A percentile compares a stretch with the other conserved stretches of the same genome.
Evolutionary conservation across 2,797 vertebrate species (phyloP).

Genomic region (Eleutherodactylus coqui): DNA sequence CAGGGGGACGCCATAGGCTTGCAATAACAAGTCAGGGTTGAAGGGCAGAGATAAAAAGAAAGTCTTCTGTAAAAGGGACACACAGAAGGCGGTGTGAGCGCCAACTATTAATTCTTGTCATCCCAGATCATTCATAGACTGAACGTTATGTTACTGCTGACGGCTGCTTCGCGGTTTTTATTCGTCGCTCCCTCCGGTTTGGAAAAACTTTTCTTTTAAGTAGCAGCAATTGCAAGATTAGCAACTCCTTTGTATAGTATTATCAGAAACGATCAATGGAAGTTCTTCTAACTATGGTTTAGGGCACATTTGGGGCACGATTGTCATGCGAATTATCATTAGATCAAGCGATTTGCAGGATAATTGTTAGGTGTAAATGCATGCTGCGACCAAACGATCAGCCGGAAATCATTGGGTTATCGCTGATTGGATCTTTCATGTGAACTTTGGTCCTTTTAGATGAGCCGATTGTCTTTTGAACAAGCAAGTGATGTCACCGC

Average conservation of each 20-base stretch:
- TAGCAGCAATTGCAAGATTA: neutral
- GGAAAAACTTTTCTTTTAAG: neutral
- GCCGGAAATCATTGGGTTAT: too few species aligned
- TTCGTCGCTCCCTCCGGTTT: neutral
- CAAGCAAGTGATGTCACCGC: too few species aligned
- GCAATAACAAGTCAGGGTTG: constrained; percentile 51
- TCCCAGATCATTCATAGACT: neutral
- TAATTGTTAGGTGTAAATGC: too few species aligned
- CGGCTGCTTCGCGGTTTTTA: neutral
- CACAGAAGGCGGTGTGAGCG: neutral
- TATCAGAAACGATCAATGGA: too few species aligned
- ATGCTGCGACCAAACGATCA: too few species aligned
- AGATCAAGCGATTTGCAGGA: too few species aligned
- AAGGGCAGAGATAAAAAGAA: constrained; percentile 45
- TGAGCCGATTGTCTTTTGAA: too few species aligned
- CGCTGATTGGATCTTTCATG: too few species aligned
- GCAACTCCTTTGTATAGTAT: neutral
- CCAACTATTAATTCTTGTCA: neutral
- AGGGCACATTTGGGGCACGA: too few species aligned
- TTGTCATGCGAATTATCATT: too few species aligned
- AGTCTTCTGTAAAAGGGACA: constrained; percentile 22
- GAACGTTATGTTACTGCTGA: neutral
- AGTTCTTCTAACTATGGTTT: too few species aligned
- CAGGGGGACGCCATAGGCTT: constrained; percentile 40
- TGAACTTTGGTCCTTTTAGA: too few species aligned